Evolutionary conservation across 2,113 vertebrate genomes (phyloP).

Genomic region (Lasiurus cinereus): DNA sequence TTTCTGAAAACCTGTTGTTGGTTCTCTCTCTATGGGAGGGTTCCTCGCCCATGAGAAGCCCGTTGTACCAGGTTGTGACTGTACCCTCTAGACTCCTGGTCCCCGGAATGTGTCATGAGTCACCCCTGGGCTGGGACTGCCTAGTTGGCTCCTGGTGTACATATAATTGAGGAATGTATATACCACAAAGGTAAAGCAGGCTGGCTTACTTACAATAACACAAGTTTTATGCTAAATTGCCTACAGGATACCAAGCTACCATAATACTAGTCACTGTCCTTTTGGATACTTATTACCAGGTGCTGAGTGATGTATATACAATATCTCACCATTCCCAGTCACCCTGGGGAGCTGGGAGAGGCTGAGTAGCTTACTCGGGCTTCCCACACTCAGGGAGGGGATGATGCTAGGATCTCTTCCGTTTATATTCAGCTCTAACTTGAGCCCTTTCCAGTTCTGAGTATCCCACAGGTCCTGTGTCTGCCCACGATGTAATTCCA

Average conservation of each 20-base stretch:
- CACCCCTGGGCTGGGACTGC: background rate
- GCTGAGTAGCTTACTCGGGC: background rate
- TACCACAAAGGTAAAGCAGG: background rate
- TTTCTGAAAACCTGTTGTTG: background rate
- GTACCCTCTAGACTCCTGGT: background rate
- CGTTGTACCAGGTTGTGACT: too few species aligned
- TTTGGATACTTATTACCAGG: background rate
- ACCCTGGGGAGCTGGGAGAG: background rate
- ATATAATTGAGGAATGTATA: background rate
- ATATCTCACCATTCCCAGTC: background rate
- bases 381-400: background rate
- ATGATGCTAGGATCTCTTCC: background rate
- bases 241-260: background rate
- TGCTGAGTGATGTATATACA: background rate
- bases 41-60: background rate
- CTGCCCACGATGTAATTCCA: background rate
- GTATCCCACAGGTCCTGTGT: background rate
- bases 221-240: background rate
- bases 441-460: background rate
- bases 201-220: background rate
- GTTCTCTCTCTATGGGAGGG: background rate
- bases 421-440: background rate
- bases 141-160: background rate
- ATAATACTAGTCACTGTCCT: background rate
- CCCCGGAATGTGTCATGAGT: background rate